phyloP scores from a whole-genome alignment of 2,888 invertebrate species.

The Cheilosia grossa region DNA sequence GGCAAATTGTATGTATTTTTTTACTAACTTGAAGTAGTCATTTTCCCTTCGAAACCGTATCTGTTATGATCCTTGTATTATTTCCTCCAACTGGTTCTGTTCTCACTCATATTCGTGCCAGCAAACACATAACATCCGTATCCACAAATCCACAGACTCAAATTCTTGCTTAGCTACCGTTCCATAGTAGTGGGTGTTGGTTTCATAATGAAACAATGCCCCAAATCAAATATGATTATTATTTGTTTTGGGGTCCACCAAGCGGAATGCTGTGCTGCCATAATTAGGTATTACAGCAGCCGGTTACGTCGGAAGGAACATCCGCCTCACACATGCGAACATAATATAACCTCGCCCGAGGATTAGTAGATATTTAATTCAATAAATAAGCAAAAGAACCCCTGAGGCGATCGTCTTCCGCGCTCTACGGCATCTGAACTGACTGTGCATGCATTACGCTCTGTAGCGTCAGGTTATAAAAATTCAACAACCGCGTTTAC shows the following conservation, averaged over 20 bases:
- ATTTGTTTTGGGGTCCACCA: slow-evolving; percentile 30
- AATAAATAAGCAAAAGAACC: slow-evolving; percentile 58
- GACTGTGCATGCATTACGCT: not conserved
- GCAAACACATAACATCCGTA: not conserved
- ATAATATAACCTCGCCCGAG: slow-evolving; percentile 17
- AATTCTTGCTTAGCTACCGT: not conserved
- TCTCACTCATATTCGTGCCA: too few relatives aligned
- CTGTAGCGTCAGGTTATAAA: slow-evolving; percentile 57
- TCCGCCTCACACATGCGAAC: not conserved
- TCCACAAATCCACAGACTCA: not conserved
- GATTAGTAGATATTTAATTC: slow-evolving; percentile 62
- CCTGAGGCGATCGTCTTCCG: not conserved
- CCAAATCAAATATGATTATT: slow-evolving; percentile 62
- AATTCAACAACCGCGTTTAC: slow-evolving; percentile 55
- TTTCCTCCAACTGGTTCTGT: too few relatives aligned
- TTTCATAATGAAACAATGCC: slow-evolving; percentile 56
- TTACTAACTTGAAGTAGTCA: too few relatives aligned
- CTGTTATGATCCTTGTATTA: too few relatives aligned
- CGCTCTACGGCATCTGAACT: not conserved
- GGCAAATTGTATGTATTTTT: too few relatives aligned
- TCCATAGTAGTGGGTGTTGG: not conserved
- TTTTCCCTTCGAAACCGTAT: too few relatives aligned
- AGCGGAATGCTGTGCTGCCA: slow-evolving; percentile 17
- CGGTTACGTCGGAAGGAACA: slow-evolving; percentile 16
- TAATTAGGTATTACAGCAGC: slow-evolving; percentile 48